Evolutionary conservation across 1,140 invertebrate genomes (phyloP).

Genomic region (Eumaeus atala): DNA sequence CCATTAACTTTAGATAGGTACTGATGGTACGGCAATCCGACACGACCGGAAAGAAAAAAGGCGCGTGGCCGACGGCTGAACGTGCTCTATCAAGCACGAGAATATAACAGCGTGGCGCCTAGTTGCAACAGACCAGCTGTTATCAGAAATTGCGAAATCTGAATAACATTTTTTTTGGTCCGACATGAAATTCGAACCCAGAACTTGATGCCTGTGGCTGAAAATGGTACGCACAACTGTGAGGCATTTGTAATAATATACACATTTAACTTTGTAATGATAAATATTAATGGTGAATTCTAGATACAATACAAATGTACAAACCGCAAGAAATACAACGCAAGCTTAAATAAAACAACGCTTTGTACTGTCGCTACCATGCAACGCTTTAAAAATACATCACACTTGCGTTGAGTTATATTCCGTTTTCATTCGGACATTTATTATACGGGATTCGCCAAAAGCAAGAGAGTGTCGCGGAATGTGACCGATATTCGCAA

Average conservation of each 20-base stretch:
- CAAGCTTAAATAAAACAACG: neutral
- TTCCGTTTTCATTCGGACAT: constrained; percentile 12
- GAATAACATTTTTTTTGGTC: too few relatives aligned
- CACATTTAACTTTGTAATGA: too few relatives aligned
- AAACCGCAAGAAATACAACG: neutral
- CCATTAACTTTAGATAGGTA: too few relatives aligned
- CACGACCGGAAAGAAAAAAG: too few relatives aligned
- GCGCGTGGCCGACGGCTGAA: too few relatives aligned
- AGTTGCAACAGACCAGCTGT: too few relatives aligned
- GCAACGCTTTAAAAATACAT: neutral
- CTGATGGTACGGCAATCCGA: too few relatives aligned
- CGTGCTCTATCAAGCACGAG: neutral
- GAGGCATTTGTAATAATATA: too few relatives aligned
- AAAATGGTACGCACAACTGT: too few relatives aligned
- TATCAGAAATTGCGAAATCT: too few relatives aligned
- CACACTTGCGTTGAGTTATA: neutral
- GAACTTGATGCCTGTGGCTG: too few relatives aligned
- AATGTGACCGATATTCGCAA: constrained; percentile 59
- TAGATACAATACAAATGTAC: neutral
- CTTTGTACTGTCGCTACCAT: neutral
- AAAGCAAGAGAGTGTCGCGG: constrained; percentile 31
- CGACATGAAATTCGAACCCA: too few relatives aligned
- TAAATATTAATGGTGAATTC: neutral
- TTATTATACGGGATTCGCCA: constrained; percentile 27
- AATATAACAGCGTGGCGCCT: neutral